Evolutionary conservation across 2,797 vertebrate genomes (phyloP).

Genomic region (Lagorchestes hirsutus): DNA sequence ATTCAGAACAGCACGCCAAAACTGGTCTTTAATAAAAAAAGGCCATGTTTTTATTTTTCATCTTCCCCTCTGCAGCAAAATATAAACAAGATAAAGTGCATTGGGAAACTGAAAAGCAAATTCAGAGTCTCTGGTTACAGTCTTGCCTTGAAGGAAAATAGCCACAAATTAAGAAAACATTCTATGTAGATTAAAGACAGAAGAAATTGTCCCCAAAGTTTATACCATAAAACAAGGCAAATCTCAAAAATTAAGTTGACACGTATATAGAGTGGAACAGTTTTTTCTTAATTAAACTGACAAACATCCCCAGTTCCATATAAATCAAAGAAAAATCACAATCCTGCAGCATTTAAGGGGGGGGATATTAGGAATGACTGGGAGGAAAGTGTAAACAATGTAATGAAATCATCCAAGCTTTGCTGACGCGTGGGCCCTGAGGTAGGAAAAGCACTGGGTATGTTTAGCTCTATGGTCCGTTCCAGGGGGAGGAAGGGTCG

Average conservation of each 20-base stretch:
- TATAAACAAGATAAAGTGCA: slow-evolving; percentile 15
- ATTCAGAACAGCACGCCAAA: not conserved
- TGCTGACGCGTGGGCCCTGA: slow-evolving; percentile 27
- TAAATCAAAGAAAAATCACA: slow-evolving; percentile 73
- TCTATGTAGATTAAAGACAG: slow-evolving; percentile 68
- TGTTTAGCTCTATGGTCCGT: slow-evolving; percentile 10
- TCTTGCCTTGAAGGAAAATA: slow-evolving; percentile 40
- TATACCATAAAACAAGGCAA: slow-evolving; percentile 63
- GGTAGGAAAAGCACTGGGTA: not conserved
- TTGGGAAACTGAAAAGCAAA: slow-evolving; percentile 49
- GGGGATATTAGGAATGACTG: slow-evolving; percentile 62
- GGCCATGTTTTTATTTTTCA: slow-evolving; percentile 16
- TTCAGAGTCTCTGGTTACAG: slow-evolving; percentile 33
- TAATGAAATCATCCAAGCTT: slow-evolving; percentile 43
- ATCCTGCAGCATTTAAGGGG: slow-evolving; percentile 53
- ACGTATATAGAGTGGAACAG: slow-evolving; percentile 43
- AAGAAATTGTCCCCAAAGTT: slow-evolving; percentile 72
- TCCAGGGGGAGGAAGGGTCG: not conserved
- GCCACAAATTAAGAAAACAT: slow-evolving; percentile 10
- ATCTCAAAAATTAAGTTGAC: slow-evolving; percentile 74
- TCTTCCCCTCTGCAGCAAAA: slow-evolving; percentile 52
- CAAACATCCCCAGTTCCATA: slow-evolving; percentile 65
- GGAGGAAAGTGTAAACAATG: slow-evolving; percentile 52
- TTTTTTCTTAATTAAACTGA: slow-evolving; percentile 78
- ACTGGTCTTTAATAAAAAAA: slow-evolving; percentile 56